Conservation (phyloP, 2,797 vertebrate genomes). For the Sebastes itinus region DNA sequence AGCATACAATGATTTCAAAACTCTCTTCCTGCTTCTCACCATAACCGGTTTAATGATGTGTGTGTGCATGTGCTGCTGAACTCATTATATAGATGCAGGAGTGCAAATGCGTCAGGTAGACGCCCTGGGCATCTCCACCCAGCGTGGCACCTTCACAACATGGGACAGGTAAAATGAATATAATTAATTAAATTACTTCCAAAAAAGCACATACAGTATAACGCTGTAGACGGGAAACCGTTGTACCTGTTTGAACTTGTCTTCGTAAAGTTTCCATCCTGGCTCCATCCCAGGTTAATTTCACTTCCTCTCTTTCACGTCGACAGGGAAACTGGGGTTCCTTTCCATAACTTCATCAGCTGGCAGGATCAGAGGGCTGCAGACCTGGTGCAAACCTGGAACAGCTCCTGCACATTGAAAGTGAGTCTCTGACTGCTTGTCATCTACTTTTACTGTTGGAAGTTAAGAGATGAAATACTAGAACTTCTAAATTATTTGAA, state of each 20-base stretch:
- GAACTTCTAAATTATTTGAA: neutral
- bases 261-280: neutral
- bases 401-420: constrained; percentile 89
- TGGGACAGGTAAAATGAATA: constrained; percentile 88
- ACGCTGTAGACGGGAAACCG: neutral
- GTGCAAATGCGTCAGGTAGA: constrained; percentile 89
- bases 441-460: neutral
- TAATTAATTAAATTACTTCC: neutral
- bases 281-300: neutral
- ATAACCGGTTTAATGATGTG: neutral
- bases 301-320: neutral
- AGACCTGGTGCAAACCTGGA: constrained; percentile 92
- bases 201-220: neutral
- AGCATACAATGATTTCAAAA: neutral
- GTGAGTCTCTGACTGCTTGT: constrained; percentile 72
- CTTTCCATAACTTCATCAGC: constrained; percentile 97
- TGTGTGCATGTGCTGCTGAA: neutral
- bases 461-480: neutral
- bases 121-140: constrained; percentile 93
- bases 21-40: neutral
- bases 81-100: constrained; percentile 83
- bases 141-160: constrained; percentile 92
- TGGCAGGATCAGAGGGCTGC: constrained; percentile 93
- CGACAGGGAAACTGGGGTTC: constrained; percentile 89
- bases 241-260: neutral